These are phyloP conservation scores for Odobenus rosmarus DNA, from an alignment of 2,113 vertebrate genomes.

Conservation along the genomic window DNA sequence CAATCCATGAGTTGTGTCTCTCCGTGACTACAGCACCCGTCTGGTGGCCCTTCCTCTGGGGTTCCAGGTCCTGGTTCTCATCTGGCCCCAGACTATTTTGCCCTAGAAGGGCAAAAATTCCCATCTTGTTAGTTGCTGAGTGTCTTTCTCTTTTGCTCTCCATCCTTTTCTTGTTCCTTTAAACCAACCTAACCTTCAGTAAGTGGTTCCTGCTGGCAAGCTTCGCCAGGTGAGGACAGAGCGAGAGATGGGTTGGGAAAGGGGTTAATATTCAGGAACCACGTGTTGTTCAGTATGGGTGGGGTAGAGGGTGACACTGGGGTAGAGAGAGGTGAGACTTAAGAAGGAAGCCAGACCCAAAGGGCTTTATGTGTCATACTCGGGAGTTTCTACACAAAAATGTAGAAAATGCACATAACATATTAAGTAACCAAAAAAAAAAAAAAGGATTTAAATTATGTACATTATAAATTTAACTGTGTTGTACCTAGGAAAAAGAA, in stretches of 20 bases:
- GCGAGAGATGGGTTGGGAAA: background rate
- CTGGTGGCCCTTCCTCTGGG: background rate
- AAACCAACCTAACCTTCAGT: background rate
- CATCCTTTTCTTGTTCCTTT: background rate
- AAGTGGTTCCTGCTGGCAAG: background rate
- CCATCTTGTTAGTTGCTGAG: background rate
- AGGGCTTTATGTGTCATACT: background rate
- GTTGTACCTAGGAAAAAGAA: background rate
- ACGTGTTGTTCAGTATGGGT: background rate
- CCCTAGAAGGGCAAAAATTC: background rate
- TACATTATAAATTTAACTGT: background rate
- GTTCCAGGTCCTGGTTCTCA: background rate
- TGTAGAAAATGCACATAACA: background rate
- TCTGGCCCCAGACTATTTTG: background rate
- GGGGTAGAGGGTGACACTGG: fast-evolving
- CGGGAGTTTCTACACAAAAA: background rate
- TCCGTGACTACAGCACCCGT: fast-evolving
- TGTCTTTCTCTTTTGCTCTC: background rate
- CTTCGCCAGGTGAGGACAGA: background rate
- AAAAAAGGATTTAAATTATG: background rate
- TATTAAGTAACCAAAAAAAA: background rate
- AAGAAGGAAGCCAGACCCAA: background rate
- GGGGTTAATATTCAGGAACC: background rate
- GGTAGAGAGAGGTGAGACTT: background rate
- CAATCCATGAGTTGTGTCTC: background rate